Conservation (phyloP, 1,140 invertebrate genomes). For the Conus ventricosus region DNA sequence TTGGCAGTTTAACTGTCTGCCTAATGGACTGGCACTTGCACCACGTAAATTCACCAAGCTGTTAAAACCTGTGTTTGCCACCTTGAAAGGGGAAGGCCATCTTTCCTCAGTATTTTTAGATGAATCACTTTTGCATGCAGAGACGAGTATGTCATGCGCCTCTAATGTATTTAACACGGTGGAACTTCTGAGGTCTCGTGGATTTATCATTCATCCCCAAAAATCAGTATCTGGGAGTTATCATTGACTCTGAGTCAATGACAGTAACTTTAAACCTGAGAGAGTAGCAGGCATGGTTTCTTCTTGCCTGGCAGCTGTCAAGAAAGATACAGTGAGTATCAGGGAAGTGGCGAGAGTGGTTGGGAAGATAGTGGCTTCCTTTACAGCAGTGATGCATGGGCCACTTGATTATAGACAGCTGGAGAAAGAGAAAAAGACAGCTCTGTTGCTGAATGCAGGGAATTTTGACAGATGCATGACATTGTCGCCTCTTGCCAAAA, state of each 20-base stretch:
- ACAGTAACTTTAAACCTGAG: background rate
- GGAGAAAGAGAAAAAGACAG: background rate
- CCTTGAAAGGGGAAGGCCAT: constrained; percentile 22
- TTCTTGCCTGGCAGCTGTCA: background rate
- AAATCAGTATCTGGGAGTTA: constrained; percentile 37
- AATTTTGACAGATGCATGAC: background rate
- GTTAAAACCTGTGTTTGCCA: constrained; percentile 38
- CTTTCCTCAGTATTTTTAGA: constrained; percentile 19
- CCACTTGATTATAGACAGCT: background rate
- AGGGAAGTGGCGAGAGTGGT: constrained; percentile 12
- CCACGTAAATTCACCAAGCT: constrained; percentile 38
- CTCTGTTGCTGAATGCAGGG: background rate
- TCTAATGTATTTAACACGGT: constrained; percentile 18
- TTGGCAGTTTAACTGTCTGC: constrained; percentile 41
- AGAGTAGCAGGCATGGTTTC: background rate
- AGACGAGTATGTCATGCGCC: background rate
- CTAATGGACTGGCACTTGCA: constrained; percentile 39
- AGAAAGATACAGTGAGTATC: background rate
- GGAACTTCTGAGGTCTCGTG: background rate
- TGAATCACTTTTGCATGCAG: constrained; percentile 18
- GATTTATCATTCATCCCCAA: constrained; percentile 20
- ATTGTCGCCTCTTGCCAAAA: background rate
- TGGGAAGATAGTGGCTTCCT: constrained; percentile 25
- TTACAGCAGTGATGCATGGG: constrained; percentile 16
- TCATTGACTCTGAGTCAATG: constrained; percentile 31